phyloP scores from a whole-genome alignment of 1,140 invertebrate species.

The Rhyacophila brunnea region DNA sequence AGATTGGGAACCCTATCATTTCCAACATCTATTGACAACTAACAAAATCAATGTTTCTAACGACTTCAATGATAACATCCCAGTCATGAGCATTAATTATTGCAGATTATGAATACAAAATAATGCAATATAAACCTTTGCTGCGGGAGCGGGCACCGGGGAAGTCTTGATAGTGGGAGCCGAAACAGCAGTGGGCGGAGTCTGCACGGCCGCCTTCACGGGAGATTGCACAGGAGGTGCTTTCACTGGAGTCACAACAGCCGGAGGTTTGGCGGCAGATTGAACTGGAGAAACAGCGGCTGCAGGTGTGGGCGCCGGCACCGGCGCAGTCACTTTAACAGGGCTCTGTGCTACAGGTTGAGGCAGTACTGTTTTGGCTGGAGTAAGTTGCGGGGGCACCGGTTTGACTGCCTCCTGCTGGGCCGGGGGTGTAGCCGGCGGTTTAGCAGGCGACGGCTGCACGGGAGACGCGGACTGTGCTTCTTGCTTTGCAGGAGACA shows the following conservation, averaged over 20 bases:
- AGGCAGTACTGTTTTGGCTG: background rate
- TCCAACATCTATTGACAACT: too few species aligned
- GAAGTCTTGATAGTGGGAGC: too few species aligned
- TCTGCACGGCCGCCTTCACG: constrained; percentile 3
- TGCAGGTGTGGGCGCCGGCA: background rate
- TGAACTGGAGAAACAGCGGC: background rate
- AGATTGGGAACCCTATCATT: too few species aligned
- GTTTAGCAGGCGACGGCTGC: constrained; percentile 6
- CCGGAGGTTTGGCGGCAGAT: background rate
- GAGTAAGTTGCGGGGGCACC: background rate
- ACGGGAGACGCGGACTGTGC: constrained; percentile 4
- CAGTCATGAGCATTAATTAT: too few species aligned
- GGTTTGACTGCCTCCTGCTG: background rate
- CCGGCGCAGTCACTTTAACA: background rate
- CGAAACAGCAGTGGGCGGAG: background rate
- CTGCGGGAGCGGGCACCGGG: too few species aligned
- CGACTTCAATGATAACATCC: too few species aligned
- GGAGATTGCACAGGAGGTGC: constrained; percentile 1
- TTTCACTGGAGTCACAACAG: background rate
- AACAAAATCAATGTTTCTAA: too few species aligned
- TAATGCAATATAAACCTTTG: too few species aligned
- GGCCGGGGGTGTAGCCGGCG: background rate
- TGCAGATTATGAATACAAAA: too few species aligned
- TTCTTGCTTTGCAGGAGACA: background rate
- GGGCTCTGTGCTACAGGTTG: background rate